phyloP scores from a whole-genome alignment of 2,113 vertebrate species.

The Atrichornis clamosus region DNA sequence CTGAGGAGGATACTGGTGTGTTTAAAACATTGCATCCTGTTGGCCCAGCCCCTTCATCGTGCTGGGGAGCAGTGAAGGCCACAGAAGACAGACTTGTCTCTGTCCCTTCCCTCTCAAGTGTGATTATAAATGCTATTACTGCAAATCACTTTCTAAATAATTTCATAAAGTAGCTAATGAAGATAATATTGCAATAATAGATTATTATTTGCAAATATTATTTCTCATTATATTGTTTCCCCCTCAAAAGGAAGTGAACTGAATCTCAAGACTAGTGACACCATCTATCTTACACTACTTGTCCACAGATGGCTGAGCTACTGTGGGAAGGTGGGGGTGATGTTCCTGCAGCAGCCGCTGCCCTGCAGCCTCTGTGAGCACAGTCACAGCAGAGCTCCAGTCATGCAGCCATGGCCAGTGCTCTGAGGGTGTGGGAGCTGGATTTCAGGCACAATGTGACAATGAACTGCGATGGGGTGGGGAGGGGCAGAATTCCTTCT shows the following conservation, averaged over 20 bases:
- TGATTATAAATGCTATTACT: not conserved
- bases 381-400: not conserved
- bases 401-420: not conserved
- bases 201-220: not conserved
- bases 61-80: not conserved
- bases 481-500: not conserved
- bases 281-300: not conserved
- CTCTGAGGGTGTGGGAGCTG: fast-evolving
- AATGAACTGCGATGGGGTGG: not conserved
- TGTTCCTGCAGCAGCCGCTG: not conserved
- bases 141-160: not conserved
- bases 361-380: not conserved
- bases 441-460: not conserved
- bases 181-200: not conserved
- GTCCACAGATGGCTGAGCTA: not conserved
- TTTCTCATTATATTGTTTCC: not conserved
- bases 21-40: not conserved
- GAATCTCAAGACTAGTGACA: not conserved
- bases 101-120: not conserved
- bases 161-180: not conserved
- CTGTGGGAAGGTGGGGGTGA: not conserved
- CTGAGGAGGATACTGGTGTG: not conserved
- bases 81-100: not conserved
- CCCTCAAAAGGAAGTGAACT: not conserved
- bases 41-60: not conserved